Evolutionary conservation across 2,113 vertebrate species (phyloP), one percentile per base, ranked within the genome.

Genomic region (Jaculus jaculus): DNA sequence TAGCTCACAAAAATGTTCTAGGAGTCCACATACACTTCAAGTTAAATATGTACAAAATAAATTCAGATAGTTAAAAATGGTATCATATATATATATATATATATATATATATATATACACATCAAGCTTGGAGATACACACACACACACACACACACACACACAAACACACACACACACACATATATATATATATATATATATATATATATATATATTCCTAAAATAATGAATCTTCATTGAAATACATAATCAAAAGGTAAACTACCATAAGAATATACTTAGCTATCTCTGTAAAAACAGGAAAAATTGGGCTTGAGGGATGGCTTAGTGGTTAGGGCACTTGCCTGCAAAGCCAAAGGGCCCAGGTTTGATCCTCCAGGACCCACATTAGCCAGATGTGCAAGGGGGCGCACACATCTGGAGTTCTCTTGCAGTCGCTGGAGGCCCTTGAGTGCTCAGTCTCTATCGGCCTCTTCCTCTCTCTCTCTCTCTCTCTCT

Each of bases 151-250:
- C n/a, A n/a, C n/a, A n/a, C n/a, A n/a, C n/a, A n/a, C n/a, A n/a
- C n/a, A n/a, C n/a, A n/a, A n/a, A n/a, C n/a, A n/a, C n/a, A n/a
- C n/a, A n/a, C n/a, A n/a, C n/a, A n/a, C n/a, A n/a, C n/a, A n/a
- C 84, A 80, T 13, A 79, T 65, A 60, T 75, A 73, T 60, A 51
- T 18, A 11, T 15, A 42, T 34, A 28, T 8, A 47, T 47, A 47
- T 47, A 47, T 47, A 47, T 47, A 47, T 47, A n/a, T 32, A 54
- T 91, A 39, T 47, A 75, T n/a, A 65, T 74, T 84, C 87, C 37
- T 85, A 87, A 87, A 87, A 81, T 80, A 93, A 87, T 79, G 60
- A 66, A 26, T 94, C 94, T 74, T 77, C 30, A 85, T 60, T 95
- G 65, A 94, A 86, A 91, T 83, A 87, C 7, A 54, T 54, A 47